Conservation (phyloP, 2,797 vertebrate genomes). For the Cyclopterus lumpus region DNA sequence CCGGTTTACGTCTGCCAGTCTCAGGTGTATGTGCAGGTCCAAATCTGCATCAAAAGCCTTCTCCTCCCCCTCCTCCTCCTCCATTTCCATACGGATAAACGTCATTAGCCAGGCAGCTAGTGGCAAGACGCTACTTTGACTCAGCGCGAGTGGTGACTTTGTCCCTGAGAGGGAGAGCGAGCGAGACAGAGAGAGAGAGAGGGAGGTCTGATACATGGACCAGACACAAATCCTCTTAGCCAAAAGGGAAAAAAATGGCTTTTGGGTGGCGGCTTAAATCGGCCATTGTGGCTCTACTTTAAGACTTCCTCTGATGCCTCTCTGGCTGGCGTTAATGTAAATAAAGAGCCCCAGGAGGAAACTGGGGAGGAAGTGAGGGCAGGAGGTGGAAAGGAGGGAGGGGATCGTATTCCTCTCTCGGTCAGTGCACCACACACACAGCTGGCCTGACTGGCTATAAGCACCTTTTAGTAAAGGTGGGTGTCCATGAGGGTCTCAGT, state of each 20-base stretch:
- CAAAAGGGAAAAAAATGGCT: conserved; percentile 74
- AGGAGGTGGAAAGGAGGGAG: conserved; percentile 11
- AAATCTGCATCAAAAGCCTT: conserved; percentile 75
- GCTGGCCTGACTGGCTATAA: conserved; percentile 20
- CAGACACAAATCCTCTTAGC: conserved; percentile 87
- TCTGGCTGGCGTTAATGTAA: conserved; percentile 78
- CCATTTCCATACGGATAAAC: conserved; percentile 77
- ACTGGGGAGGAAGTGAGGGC: conserved; percentile 59
- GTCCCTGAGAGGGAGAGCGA: conserved; percentile 60
- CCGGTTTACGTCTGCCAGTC: conserved; percentile 63
- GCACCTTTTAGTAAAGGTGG: conserved; percentile 27
- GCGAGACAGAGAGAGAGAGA: conserved; percentile 40
- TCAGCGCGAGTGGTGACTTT: conserved; percentile 71
- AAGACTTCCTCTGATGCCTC: conserved; percentile 83
- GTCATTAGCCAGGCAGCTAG: conserved; percentile 76
- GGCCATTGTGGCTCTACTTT: conserved; percentile 82
- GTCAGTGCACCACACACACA: conserved; percentile 25
- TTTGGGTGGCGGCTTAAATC: conserved; percentile 84
- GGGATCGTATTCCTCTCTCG: conserved; percentile 32
- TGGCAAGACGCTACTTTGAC: conserved; percentile 63
- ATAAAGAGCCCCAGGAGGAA: conserved; percentile 77
- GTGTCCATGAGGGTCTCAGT: conserved; percentile 10
- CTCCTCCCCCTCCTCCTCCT: conserved; percentile 65
- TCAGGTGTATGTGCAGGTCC: conserved; percentile 73
- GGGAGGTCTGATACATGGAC: conserved; percentile 79